phyloP scores from a whole-genome alignment of 2,113 vertebrate genomes.

The Isichthys henryi region DNA sequence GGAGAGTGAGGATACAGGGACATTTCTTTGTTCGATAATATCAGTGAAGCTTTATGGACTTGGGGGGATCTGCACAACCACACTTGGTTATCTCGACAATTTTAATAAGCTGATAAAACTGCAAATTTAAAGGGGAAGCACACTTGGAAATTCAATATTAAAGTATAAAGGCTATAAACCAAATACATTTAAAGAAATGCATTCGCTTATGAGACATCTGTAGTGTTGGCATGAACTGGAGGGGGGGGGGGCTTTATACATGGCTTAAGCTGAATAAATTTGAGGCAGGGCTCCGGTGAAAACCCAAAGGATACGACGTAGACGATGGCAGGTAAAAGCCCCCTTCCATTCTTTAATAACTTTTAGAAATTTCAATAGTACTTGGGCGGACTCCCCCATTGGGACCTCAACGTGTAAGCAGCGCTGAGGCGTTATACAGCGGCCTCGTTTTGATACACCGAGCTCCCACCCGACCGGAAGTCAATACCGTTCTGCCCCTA shows the following conservation, averaged over 20 bases:
- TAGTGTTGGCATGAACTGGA: neutral
- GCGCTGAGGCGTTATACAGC: neutral
- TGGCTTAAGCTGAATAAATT: neutral
- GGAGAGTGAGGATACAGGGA: neutral
- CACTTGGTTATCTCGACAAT: neutral
- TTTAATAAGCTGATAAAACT: neutral
- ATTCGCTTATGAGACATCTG: neutral
- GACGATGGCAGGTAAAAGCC: neutral
- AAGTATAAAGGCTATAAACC: neutral
- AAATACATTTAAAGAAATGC: neutral
- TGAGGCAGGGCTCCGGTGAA: neutral
- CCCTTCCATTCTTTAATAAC: neutral
- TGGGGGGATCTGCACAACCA: neutral
- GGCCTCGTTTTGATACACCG: neutral
- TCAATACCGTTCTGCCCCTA: neutral
- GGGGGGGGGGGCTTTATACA: neutral
- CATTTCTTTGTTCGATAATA: neutral
- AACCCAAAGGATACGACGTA: neutral
- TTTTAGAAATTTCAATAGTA: neutral
- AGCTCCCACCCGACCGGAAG: conserved; percentile 5
- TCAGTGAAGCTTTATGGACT: neutral
- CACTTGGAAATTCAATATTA: neutral
- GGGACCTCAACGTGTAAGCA: neutral
- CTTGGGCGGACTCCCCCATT: neutral
- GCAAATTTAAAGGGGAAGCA: neutral